Percentiles rank a stretch among this genome's conserved stretches.
These are phyloP conservation scores for Acipenser transmontanus DNA, from an alignment of 2,797 vertebrate species.

Conservation along the genomic window DNA sequence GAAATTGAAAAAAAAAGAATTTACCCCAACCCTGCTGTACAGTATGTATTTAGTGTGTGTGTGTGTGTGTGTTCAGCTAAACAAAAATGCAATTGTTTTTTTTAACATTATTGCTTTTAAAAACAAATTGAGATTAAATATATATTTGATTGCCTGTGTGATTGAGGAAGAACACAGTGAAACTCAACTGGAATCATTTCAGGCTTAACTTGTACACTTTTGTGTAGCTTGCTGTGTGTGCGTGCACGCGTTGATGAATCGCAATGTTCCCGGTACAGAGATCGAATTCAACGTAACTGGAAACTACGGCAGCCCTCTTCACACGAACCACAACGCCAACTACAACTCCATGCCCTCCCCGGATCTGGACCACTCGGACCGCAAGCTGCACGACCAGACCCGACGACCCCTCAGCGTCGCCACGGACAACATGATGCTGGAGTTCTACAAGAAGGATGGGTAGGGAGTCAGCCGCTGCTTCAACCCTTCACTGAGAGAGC, in stretches of 20 bases:
- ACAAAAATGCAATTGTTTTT: too few species aligned
- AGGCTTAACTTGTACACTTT: too few species aligned
- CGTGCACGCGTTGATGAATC: background rate
- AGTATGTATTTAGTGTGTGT: too few species aligned
- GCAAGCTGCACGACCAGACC: slow-evolving; percentile 82
- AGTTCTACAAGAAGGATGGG: slow-evolving; percentile 98
- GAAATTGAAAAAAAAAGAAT: too few species aligned
- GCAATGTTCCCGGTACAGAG: slow-evolving; percentile 54
- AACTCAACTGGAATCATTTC: too few species aligned
- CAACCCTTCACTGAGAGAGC: background rate
- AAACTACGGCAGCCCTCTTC: slow-evolving; percentile 88
- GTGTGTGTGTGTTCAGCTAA: too few species aligned
- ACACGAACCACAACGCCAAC: slow-evolving; percentile 97
- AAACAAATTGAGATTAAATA: too few species aligned
- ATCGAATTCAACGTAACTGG: slow-evolving; percentile 95
- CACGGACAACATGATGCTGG: slow-evolving; percentile 98
- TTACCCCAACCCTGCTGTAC: too few species aligned
- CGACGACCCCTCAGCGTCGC: slow-evolving; percentile 93
- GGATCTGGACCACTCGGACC: slow-evolving; percentile 86
- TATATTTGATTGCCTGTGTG: too few species aligned
- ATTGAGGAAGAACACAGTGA: too few species aligned
- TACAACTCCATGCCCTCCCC: slow-evolving; percentile 96
- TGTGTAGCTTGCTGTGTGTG: too few species aligned
- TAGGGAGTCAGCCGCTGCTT: slow-evolving; percentile 48
- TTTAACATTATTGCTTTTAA: too few species aligned